phyloP scores from a whole-genome alignment of 1,140 invertebrate genomes.

The Sitobion miscanthi region DNA sequence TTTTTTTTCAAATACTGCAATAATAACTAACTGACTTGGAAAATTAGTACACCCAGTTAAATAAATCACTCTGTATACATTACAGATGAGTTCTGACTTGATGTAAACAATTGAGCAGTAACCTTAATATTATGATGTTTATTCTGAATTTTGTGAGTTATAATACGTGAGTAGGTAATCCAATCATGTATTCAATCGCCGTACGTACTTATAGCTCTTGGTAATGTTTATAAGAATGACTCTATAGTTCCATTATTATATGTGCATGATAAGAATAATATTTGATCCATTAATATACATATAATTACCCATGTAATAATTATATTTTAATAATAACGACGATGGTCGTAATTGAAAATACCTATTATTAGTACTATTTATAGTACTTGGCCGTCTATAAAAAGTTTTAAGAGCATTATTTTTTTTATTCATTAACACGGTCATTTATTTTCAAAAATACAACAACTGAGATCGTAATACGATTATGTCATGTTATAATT shows the following conservation, averaged over 20 bases:
- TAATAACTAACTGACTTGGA: too few relatives aligned
- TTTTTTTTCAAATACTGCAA: neutral
- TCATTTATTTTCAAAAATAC: neutral
- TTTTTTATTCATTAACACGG: neutral
- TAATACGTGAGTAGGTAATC: neutral
- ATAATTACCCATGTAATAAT: neutral
- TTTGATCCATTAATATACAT: neutral
- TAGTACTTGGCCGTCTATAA: neutral
- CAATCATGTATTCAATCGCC: neutral
- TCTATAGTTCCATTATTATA: constrained; percentile 3
- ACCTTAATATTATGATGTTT: neutral
- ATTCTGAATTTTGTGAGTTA: neutral
- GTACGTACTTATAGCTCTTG: neutral
- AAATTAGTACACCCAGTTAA: neutral
- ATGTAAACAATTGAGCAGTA: neutral
- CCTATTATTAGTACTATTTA: neutral
- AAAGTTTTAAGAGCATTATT: neutral
- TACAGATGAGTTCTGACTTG: neutral
- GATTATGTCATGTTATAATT: neutral
- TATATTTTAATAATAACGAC: neutral
- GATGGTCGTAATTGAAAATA: neutral
- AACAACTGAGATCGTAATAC: neutral
- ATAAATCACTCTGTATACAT: neutral
- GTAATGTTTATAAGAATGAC: neutral
- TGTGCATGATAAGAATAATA: neutral